Evolutionary conservation across 2,888 invertebrate genomes (phyloP).

Genomic region (Stegophylla sp.): DNA sequence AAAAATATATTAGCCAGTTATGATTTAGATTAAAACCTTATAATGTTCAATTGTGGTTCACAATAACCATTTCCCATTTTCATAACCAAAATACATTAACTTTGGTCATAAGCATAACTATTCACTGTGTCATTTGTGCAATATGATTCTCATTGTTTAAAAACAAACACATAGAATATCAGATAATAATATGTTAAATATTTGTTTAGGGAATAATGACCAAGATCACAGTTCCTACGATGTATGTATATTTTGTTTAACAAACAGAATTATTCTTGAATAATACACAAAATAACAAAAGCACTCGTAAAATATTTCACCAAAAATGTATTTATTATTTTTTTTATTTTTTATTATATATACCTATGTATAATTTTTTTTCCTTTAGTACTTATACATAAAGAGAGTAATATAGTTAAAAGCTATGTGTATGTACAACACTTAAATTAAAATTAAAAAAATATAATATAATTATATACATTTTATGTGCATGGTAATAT

Average conservation of each 20-base stretch:
- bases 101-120: background rate
- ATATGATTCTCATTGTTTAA: background rate
- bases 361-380: constrained; percentile 16
- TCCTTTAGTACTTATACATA: constrained; percentile 8
- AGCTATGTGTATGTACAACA: constrained; percentile 47
- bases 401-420: constrained; percentile 35
- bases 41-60: too few relatives aligned
- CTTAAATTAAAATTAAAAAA: constrained; percentile 38
- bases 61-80: too few relatives aligned
- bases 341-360: constrained; percentile 11
- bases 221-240: constrained; percentile 28
- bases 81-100: background rate
- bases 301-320: constrained; percentile 31
- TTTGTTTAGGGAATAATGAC: constrained; percentile 30
- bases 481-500: constrained; percentile 36
- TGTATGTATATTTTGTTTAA: constrained; percentile 54
- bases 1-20: too few relatives aligned
- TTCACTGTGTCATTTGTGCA: background rate
- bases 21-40: too few relatives aligned
- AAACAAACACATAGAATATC: too few relatives aligned
- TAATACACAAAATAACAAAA: constrained; percentile 31
- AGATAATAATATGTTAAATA: background rate
- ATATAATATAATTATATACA: constrained; percentile 46
- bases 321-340: constrained; percentile 41
- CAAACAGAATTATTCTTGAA: constrained; percentile 30